These are phyloP conservation scores for Cassiopea xamachana DNA, from an alignment of 30 jellyfish, hydroid and myxozoan species.

Conservation along the genomic window DNA sequence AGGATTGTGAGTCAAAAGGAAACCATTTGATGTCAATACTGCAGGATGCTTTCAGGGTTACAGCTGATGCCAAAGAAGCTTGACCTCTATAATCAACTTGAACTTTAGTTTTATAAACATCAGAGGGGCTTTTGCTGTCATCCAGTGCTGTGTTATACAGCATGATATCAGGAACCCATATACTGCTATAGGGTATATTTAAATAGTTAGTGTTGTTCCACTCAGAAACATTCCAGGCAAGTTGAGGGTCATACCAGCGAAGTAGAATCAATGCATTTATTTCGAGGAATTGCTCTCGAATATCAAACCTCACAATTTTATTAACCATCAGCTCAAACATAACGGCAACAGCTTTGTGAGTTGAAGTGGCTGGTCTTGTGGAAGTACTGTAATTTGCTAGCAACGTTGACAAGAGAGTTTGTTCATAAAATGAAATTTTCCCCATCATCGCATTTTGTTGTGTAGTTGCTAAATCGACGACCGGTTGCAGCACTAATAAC, in stretches of 20 bases:
- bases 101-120: conserved; percentile 51
- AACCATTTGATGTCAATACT: conserved; percentile 60
- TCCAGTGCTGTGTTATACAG: conserved; percentile 64
- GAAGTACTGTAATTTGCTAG: conserved; percentile 53
- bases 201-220: conserved; percentile 52
- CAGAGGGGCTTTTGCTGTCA: conserved; percentile 47
- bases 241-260: conserved; percentile 69
- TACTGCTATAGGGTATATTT: conserved; percentile 10
- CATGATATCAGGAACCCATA: conserved; percentile 76
- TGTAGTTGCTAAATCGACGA: neutral
- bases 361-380: conserved; percentile 63
- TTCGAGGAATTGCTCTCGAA: conserved; percentile 51
- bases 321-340: conserved; percentile 39
- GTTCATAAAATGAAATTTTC: conserved; percentile 41
- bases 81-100: conserved; percentile 25
- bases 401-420: conserved; percentile 23
- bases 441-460: neutral
- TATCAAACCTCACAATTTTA: conserved; percentile 55
- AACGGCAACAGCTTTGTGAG: conserved; percentile 43
- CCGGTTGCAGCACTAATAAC: neutral
- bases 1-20: conserved; percentile 66
- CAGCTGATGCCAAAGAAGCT: conserved; percentile 53
- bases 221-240: conserved; percentile 56
- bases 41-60: conserved; percentile 51
- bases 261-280: conserved; percentile 18